Evolutionary conservation across 2,113 vertebrate genomes (phyloP), one percentile per base, ranked within the genome.

Genomic region (Thoracochromis brauschi): DNA sequence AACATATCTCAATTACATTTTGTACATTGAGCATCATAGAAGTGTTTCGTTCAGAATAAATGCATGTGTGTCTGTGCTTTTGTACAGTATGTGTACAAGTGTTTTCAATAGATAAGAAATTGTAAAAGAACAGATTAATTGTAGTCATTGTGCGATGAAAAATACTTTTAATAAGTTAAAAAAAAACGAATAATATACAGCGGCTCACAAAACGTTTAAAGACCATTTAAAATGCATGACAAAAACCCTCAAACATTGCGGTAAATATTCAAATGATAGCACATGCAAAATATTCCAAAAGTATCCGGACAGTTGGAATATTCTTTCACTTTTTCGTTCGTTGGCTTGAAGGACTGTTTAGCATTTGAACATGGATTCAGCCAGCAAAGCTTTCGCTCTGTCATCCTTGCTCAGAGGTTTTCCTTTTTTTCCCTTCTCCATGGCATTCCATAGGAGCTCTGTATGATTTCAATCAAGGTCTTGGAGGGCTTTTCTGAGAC

Each of bases 1-100:
- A 83, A 81, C 81, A 84, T 51, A 57, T 85, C 88, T 87, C 87
- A 87, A 85, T 93, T 89, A 90, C 83, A 81, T 90, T 92, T 89
- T 80, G 42, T 73, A 73, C 38, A 58, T 86, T 90, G 33, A 71
- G 79, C 81, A 54, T 26, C 82, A 57, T 8, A 55, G 45, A 71
- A 54, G 60, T 60, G 47, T 88, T 88, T 84, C 47, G 7, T 55
- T 71, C 68, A 63, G 84, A 49, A 58, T 17, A 21, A 4, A 31
- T 55, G 47, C 4, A 14, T 79, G 54, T 42, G 33, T 87, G 42
- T 47, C 6, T 24, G 26, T 31, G 81, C 73, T 78, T 78, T 78
- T 78, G 45, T 84, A 51, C 42, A n/a, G 38, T 47, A 31, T 82
- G 24, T n/a, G 38, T 60, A 47, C 53, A 42, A 81, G 55, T 82